Evolutionary conservation across 2,797 vertebrate genomes (phyloP).

Genomic region (Margarornis squamiger): DNA sequence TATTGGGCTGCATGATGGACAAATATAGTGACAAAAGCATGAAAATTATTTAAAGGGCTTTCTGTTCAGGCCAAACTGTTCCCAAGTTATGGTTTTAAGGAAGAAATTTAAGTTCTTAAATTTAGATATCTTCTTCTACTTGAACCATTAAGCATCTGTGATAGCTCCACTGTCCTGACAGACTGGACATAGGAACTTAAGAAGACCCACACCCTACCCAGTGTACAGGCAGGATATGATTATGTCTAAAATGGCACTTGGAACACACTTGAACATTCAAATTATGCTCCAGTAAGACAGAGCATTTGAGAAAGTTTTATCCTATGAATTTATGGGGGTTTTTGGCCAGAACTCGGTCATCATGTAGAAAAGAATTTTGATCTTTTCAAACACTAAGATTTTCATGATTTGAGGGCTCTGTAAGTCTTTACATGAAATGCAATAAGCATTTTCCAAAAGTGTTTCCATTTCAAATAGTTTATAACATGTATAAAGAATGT

Average conservation of each 20-base stretch:
- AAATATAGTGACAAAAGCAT: background rate
- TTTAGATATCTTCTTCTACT: background rate
- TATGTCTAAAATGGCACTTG: background rate
- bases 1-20: background rate
- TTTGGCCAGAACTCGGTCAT: background rate
- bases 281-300: background rate
- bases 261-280: background rate
- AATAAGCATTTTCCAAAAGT: background rate
- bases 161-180: background rate
- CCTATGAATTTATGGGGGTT: background rate
- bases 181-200: accelerated
- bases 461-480: background rate
- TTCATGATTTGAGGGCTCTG: background rate
- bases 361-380: background rate
- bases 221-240: background rate
- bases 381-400: background rate
- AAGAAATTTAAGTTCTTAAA: background rate
- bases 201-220: background rate
- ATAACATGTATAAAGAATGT: background rate
- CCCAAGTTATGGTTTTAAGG: background rate
- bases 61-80: background rate
- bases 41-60: background rate
- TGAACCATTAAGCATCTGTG: background rate
- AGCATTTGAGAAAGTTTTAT: background rate
- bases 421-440: background rate